Evolutionary conservation across 2,888 invertebrate species (phyloP).

Genomic region (Parnassius apollo): DNA sequence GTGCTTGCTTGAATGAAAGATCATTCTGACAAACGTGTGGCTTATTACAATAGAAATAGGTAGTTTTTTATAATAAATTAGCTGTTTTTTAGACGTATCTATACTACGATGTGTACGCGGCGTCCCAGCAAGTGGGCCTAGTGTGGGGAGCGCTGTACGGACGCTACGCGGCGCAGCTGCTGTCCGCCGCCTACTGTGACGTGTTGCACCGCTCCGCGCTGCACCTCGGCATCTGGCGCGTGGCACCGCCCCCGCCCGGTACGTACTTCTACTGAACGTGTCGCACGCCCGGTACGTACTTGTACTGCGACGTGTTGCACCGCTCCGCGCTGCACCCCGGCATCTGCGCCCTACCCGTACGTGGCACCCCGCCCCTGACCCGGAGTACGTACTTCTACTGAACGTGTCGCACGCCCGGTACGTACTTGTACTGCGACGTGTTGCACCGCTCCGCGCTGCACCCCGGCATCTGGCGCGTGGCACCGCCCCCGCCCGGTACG

Average conservation of each 20-base stretch:
- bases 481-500: slow-evolving; percentile 14
- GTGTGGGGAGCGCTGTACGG: slow-evolving; percentile 93
- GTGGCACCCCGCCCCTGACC: no score
- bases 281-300: no score
- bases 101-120: slow-evolving; percentile 92
- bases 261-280: not conserved
- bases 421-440: no score
- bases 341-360: no score
- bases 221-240: slow-evolving; percentile 91
- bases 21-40: no score
- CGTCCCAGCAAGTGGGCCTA: slow-evolving; percentile 90
- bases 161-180: slow-evolving; percentile 86
- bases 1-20: no score
- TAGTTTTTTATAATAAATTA: not conserved
- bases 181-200: slow-evolving; percentile 89
- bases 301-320: no score
- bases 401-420: no score
- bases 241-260: not conserved
- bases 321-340: no score
- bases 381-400: no score
- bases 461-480: not conserved
- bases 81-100: slow-evolving; percentile 74
- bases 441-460: no score
- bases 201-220: slow-evolving; percentile 93
- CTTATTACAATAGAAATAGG: no score